phyloP scores from a whole-genome alignment of 1,140 invertebrate species.

The Cecropterus lyciades region DNA sequence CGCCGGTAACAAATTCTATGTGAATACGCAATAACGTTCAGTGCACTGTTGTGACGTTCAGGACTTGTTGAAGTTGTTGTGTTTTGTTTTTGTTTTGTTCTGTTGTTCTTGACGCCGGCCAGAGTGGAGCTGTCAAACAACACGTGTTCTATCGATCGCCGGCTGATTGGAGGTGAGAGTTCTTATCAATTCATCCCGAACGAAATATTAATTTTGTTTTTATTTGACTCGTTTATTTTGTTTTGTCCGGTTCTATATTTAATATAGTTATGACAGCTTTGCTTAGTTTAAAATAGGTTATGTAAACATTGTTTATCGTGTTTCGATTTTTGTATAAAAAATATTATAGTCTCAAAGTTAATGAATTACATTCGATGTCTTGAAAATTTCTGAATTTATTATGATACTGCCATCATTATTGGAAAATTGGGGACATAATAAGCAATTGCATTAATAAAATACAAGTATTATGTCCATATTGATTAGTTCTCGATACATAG shows the following conservation, averaged over 20 bases:
- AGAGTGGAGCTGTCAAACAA: constrained; percentile 39
- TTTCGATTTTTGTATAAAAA: no score
- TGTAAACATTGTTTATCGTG: no score
- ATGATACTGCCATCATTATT: no score
- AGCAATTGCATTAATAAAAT: no score
- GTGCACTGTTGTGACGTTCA: constrained; percentile 54
- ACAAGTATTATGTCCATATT: no score
- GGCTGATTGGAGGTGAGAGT: constrained; percentile 47
- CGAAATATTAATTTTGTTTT: background rate
- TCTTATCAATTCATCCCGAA: constrained; percentile 3
- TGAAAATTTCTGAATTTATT: no score
- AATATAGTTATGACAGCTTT: constrained; percentile 5
- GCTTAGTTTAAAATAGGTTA: no score
- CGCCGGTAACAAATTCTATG: constrained; percentile 54
- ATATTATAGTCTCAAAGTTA: no score
- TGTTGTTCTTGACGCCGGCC: constrained; percentile 40
- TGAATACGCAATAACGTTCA: constrained; percentile 50
- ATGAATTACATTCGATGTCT: no score
- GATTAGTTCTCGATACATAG: no score
- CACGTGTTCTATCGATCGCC: constrained; percentile 65
- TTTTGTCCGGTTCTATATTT: no score
- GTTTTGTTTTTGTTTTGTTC: constrained; percentile 58
- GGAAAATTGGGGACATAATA: no score
- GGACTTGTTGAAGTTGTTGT: constrained; percentile 37
- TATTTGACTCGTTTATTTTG: background rate